These are phyloP conservation scores for Hypothenemus hampei DNA, from an alignment of 1,140 invertebrate genomes.

Conservation along the genomic window DNA sequence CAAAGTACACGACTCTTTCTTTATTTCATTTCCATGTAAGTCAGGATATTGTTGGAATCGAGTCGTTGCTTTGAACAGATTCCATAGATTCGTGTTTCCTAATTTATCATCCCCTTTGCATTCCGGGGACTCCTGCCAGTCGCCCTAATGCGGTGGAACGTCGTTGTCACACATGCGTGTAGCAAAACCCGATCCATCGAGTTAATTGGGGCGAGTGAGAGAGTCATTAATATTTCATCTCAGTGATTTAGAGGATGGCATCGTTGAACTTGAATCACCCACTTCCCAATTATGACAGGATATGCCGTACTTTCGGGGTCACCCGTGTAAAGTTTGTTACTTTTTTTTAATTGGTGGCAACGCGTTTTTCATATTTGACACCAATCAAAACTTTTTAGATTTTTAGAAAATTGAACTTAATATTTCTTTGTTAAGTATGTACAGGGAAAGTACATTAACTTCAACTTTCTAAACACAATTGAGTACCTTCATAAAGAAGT, in stretches of 20 bases:
- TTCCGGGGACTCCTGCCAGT: background rate
- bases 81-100: too few relatives aligned
- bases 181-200: slow-evolving; percentile 9
- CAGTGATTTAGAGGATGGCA: slow-evolving; percentile 12
- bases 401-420: too few relatives aligned
- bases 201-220: slow-evolving; percentile 7
- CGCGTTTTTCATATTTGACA: background rate
- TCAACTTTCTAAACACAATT: too few relatives aligned
- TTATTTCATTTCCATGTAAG: too few relatives aligned
- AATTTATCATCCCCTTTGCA: slow-evolving; percentile 7
- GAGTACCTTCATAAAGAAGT: too few relatives aligned
- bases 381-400: too few relatives aligned
- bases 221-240: slow-evolving; percentile 16
- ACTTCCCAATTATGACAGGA: slow-evolving; percentile 12
- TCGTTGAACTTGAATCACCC: slow-evolving; percentile 9
- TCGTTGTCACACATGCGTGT: slow-evolving; percentile 12
- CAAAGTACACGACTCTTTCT: background rate
- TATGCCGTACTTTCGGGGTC: background rate
- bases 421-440: too few relatives aligned
- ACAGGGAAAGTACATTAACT: too few relatives aligned
- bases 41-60: too few relatives aligned
- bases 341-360: slow-evolving; percentile 7
- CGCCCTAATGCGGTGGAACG: slow-evolving; percentile 9
- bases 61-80: too few relatives aligned
- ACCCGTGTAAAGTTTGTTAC: background rate